phyloP scores from a whole-genome alignment of 2,888 invertebrate genomes.

The Dilophus febrilis region DNA sequence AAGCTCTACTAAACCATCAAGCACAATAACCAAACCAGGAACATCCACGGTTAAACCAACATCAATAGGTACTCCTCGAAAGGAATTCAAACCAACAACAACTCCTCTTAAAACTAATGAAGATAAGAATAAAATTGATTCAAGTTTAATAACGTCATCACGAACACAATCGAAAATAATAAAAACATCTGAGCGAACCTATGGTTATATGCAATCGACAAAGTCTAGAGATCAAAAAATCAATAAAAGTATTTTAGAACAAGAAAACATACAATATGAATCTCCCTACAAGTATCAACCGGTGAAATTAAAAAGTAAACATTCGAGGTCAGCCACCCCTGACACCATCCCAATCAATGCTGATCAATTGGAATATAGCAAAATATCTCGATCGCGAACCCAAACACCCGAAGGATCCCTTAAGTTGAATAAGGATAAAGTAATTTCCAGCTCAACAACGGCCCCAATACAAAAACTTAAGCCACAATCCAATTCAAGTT shows the following conservation, averaged over 20 bases:
- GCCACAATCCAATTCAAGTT: not conserved
- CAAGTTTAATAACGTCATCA: not conserved
- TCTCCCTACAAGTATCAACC: not conserved
- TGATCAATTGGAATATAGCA: not conserved
- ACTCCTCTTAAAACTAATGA: not conserved
- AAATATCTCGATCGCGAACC: not conserved
- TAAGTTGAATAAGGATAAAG: too few species aligned
- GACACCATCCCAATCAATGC: not conserved
- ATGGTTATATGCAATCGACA: constrained; percentile 43
- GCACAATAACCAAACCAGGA: too few species aligned
- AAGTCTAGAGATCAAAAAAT: constrained; percentile 37
- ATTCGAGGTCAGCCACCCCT: not conserved
- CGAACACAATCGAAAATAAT: constrained; percentile 5
- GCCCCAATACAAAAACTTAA: constrained; percentile 10
- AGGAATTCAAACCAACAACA: not conserved
- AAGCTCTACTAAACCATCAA: not conserved
- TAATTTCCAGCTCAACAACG: not conserved
- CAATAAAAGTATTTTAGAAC: constrained; percentile 16
- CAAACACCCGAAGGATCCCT: not conserved
- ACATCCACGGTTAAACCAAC: too few species aligned
- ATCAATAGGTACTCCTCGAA: too few species aligned
- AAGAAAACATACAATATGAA: not conserved
- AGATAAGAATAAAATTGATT: not conserved
- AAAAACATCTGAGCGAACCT: constrained; percentile 14
- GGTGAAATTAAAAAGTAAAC: not conserved